Conservation (phyloP, 2,797 vertebrate species). For the Oophaga sylvatica region DNA sequence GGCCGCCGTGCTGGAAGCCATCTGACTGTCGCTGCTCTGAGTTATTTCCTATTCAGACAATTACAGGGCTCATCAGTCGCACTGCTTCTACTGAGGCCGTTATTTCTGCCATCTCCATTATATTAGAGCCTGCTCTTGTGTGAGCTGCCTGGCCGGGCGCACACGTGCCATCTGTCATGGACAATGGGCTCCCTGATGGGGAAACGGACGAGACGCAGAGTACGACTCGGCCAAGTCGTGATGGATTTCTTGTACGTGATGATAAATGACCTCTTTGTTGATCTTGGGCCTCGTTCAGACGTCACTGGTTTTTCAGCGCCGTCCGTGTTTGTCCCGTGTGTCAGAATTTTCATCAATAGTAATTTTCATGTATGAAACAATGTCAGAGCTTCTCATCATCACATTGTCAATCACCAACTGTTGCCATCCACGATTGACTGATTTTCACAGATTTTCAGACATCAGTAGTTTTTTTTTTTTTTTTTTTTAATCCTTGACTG, state of each 20-base stretch:
- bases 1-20: conserved; percentile 21
- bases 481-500: too few relatives aligned
- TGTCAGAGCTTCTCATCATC: too few relatives aligned
- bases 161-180: conserved; percentile 27
- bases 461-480: too few relatives aligned
- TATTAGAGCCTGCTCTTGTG: neutral
- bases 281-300: neutral
- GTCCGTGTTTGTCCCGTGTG: too few relatives aligned
- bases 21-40: conserved; percentile 17
- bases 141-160: neutral
- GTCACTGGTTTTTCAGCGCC: too few relatives aligned
- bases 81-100: neutral
- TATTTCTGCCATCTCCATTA: conserved; percentile 7
- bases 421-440: too few relatives aligned
- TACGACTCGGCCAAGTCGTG: neutral
- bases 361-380: too few relatives aligned
- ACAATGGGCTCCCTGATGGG: neutral
- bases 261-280: neutral
- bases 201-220: neutral
- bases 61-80: conserved; percentile 34
- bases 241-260: neutral
- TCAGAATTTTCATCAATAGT: too few relatives aligned
- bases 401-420: too few relatives aligned
- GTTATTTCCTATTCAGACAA: conserved; percentile 33
- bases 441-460: too few relatives aligned